These are phyloP conservation scores for Phalanger gymnotis DNA, from an alignment of 2,797 vertebrate genomes.

Conservation along the genomic window DNA sequence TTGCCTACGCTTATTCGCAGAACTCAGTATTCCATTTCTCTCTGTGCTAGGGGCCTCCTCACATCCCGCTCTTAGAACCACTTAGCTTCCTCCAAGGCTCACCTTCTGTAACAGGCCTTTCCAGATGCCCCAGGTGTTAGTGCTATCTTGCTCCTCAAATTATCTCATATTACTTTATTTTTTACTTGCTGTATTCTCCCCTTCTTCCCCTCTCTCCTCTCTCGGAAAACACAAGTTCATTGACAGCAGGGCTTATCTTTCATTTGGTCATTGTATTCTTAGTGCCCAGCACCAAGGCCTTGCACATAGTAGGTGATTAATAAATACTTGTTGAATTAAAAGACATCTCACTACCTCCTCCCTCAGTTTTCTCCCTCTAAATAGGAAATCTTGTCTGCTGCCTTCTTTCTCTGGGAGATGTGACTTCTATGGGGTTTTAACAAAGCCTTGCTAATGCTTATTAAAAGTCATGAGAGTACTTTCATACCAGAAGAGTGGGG, in stretches of 20 bases:
- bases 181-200: background rate
- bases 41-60: background rate
- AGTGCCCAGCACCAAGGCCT: background rate
- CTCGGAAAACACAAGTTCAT: background rate
- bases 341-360: background rate
- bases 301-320: background rate
- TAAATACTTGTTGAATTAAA: background rate
- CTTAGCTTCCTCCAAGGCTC: background rate
- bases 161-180: background rate
- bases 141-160: background rate
- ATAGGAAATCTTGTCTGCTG: background rate
- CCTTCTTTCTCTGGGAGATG: background rate
- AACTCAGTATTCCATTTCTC: background rate
- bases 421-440: background rate
- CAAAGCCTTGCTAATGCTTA: slow-evolving; percentile 3
- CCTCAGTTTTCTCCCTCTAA: slow-evolving; percentile 11
- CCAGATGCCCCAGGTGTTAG: no score
- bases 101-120: background rate
- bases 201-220: background rate
- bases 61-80: background rate
- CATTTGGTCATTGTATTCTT: background rate
- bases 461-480: background rate
- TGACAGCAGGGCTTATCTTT: background rate
- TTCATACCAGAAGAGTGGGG: background rate
- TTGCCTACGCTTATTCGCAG: background rate